Evolutionary conservation across 1,140 invertebrate species (phyloP).

Genomic region (Drosophila cardini): DNA sequence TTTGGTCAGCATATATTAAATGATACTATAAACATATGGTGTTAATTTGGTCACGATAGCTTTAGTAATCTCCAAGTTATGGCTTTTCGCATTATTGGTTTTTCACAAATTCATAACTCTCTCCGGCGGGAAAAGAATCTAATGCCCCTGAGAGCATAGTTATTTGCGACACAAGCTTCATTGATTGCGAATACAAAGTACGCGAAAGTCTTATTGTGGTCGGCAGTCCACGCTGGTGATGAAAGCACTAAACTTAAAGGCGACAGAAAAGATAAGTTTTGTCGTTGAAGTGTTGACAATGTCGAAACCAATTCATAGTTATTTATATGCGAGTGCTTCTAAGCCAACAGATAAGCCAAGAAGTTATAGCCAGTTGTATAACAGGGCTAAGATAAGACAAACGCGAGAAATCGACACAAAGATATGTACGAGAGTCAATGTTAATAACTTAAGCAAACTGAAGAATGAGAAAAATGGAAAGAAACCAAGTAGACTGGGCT

Average conservation of each 20-base stretch:
- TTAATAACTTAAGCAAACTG: slow-evolving; percentile 23
- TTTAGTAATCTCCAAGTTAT: too few species aligned
- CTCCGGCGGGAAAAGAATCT: too few species aligned
- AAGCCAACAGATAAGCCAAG: slow-evolving; percentile 22
- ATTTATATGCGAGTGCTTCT: neutral
- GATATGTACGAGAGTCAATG: neutral
- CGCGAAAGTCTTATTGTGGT: too few species aligned
- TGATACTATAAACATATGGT: too few species aligned
- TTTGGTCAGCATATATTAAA: too few species aligned
- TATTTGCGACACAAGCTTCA: too few species aligned
- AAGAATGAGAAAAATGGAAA: neutral
- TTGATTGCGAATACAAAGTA: too few species aligned
- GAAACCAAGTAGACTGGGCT: slow-evolving; percentile 3
- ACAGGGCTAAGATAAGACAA: slow-evolving; percentile 29
- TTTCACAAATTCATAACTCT: too few species aligned
- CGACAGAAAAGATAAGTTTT: neutral
- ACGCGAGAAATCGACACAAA: slow-evolving; percentile 10
- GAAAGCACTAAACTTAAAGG: neutral
- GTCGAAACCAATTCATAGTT: slow-evolving; percentile 18
- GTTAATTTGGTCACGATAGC: too few species aligned
- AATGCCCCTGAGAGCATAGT: too few species aligned
- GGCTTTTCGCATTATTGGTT: too few species aligned
- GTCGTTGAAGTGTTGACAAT: slow-evolving; percentile 6
- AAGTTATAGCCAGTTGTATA: slow-evolving; percentile 9
- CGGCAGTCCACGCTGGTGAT: too few species aligned